Evolutionary conservation across 2,113 vertebrate genomes (phyloP), one percentile per base, ranked within the genome.

Genomic region (Atractosteus spatula): DNA sequence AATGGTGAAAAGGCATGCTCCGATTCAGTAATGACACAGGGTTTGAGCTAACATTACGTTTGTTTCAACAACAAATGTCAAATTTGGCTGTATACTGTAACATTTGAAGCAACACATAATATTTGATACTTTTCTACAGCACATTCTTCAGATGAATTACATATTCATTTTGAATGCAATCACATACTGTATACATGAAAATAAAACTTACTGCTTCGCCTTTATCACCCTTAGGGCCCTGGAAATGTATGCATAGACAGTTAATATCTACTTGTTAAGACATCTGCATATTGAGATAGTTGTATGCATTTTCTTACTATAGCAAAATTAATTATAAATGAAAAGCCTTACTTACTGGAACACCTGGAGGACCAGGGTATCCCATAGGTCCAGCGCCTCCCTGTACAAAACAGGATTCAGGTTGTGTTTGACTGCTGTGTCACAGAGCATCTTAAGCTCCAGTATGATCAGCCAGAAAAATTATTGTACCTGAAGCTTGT

Each of bases 201-300:
- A 72, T 73, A 74, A 78, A 66, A 94, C 95, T 84, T 93, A 99
- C 97, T 82, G 73, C 74, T 74, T 79, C 74, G 71, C 97, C 97
- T 75, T 94, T 88, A 76, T 99, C 96, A 77, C 97, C 97, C 92
- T 98, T 98, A 43, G 91, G 94, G 62, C 97, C 97, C 97, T 98
- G 74, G 10, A 84, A 88, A 69, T 41, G 29, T 59, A 71, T 75
- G 74, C 79, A 84, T 76, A 72, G 56, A 85, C 41, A 77, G 43
- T 79, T 79, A 42, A 43, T 43, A n/a, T 51, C 5, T 51, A 10
- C 10, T 5, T 29, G 29, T 29, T 29, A 29, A 29, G 29, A 29
- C 29, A 29, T 29, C 2, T 29, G 29, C 29, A 29, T 29, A 29
- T 29, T 29, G 29, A 29, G 29, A 29, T 29, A 29, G 29, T 29